These are phyloP conservation scores for Stylophora pistillata DNA, from an alignment of 64 coral and sea anemone genomes.

Conservation along the genomic window DNA sequence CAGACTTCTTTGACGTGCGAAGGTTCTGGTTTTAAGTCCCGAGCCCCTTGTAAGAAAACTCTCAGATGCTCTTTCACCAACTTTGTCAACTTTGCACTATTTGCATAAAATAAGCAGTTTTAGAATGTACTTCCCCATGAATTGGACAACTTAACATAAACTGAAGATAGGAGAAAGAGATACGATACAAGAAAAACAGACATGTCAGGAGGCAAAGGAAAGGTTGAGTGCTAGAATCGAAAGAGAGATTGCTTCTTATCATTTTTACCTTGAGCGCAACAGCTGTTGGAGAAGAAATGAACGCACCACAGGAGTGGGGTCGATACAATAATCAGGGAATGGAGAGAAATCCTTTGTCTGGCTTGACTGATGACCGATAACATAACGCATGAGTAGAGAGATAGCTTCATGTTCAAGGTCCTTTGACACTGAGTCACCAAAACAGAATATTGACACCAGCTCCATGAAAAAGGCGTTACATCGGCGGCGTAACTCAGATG, in stretches of 20 bases:
- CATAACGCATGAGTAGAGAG: conserved; percentile 43
- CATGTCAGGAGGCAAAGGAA: too few relatives aligned
- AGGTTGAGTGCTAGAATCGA: too few relatives aligned
- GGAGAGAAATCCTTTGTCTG: conserved; percentile 80
- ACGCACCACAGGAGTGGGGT: conserved; percentile 70
- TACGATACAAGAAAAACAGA: too few relatives aligned
- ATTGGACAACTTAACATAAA: too few relatives aligned
- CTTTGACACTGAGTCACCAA: conserved; percentile 57
- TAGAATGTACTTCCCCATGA: too few relatives aligned
- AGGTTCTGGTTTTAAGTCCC: conserved; percentile 9
- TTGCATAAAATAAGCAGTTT: too few relatives aligned
- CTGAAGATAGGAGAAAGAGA: too few relatives aligned
- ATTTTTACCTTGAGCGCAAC: conserved; percentile 57
- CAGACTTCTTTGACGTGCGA: conserved; percentile 70
- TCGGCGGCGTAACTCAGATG: conserved; percentile 15
- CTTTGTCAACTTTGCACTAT: background rate
- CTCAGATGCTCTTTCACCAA: conserved; percentile 57
- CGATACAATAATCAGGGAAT: conserved; percentile 68
- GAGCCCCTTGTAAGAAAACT: conserved; percentile 55
- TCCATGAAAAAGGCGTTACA: conserved; percentile 88
- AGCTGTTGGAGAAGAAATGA: conserved; percentile 72
- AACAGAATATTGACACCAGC: conserved; percentile 78
- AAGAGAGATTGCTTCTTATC: too few relatives aligned
- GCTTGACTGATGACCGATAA: conserved; percentile 5
- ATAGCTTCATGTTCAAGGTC: conserved; percentile 40